Conservation (phyloP, 2,888 invertebrate genomes). For the Pachycephus smyrnensis region DNA sequence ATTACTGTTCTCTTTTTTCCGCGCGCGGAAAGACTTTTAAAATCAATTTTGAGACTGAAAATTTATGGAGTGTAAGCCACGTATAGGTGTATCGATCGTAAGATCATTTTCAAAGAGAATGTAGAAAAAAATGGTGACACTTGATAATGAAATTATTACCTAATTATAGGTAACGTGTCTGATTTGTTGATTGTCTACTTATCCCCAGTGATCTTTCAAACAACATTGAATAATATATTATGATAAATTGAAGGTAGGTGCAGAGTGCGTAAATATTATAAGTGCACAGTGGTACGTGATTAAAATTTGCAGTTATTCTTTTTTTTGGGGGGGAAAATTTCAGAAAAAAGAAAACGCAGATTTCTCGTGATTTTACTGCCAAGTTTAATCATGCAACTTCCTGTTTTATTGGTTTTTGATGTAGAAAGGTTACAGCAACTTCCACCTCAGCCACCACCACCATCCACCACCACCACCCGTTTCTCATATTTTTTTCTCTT, state of each 20-base stretch:
- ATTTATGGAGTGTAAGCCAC: background rate
- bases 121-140: too few relatives aligned
- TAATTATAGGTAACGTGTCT: background rate
- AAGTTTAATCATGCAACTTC: background rate
- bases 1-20: too few relatives aligned
- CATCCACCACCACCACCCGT: slow-evolving; percentile 10
- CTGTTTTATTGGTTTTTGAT: background rate
- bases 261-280: background rate
- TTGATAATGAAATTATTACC: too few relatives aligned
- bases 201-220: background rate
- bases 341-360: background rate
- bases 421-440: slow-evolving; percentile 33
- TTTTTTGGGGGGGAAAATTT: background rate
- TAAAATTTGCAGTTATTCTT: background rate
- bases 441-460: slow-evolving; percentile 53
- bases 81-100: background rate
- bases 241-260: background rate
- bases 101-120: too few relatives aligned
- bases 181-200: background rate
- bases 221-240: background rate
- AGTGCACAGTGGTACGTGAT: background rate
- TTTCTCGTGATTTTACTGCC: background rate
- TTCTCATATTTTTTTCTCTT: background rate
- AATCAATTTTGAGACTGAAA: background rate
- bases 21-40: background rate